These are phyloP conservation scores for Dryas iulia DNA, from an alignment of 1,140 invertebrate species.

Conservation along the genomic window DNA sequence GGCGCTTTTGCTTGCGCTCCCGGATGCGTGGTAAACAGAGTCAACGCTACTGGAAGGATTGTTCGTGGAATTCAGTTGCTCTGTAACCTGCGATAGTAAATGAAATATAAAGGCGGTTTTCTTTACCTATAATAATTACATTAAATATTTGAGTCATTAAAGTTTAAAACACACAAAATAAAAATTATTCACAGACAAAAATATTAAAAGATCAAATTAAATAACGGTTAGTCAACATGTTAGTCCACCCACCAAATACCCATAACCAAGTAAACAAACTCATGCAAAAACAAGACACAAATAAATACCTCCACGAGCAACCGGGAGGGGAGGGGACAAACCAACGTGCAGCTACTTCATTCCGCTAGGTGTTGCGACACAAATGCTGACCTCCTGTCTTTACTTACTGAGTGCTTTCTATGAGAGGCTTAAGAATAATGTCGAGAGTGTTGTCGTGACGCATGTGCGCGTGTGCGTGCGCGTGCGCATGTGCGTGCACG, in stretches of 20 bases:
- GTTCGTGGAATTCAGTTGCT: conserved; percentile 59
- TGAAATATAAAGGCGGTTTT: conserved; percentile 13
- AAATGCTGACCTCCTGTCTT: conserved; percentile 46
- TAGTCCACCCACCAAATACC: conserved; percentile 37
- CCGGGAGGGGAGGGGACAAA: conserved; percentile 46
- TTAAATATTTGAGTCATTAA: not conserved
- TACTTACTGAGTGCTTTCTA: conserved; percentile 81
- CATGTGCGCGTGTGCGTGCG: conserved; percentile 42
- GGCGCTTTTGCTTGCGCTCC: conserved; percentile 43
- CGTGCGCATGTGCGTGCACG: conserved; percentile 61
- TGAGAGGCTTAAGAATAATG: conserved; percentile 80
- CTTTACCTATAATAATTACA: not conserved
- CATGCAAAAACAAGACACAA: conserved; percentile 48
- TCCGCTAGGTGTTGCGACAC: conserved; percentile 64
- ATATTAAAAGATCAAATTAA: conserved; percentile 34
- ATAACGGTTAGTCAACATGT: conserved; percentile 59
- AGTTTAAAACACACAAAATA: conserved; percentile 5
- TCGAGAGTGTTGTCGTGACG: conserved; percentile 79
- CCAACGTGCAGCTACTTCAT: conserved; percentile 69
- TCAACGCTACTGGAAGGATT: conserved; percentile 37
- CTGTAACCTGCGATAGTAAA: conserved; percentile 61
- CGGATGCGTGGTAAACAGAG: conserved; percentile 35
- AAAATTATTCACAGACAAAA: conserved; percentile 40
- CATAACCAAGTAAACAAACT: conserved; percentile 38
- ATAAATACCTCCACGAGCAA: conserved; percentile 45